Evolutionary conservation across 1,140 invertebrate genomes (phyloP).

Genomic region (Asbolus verrucosus): DNA sequence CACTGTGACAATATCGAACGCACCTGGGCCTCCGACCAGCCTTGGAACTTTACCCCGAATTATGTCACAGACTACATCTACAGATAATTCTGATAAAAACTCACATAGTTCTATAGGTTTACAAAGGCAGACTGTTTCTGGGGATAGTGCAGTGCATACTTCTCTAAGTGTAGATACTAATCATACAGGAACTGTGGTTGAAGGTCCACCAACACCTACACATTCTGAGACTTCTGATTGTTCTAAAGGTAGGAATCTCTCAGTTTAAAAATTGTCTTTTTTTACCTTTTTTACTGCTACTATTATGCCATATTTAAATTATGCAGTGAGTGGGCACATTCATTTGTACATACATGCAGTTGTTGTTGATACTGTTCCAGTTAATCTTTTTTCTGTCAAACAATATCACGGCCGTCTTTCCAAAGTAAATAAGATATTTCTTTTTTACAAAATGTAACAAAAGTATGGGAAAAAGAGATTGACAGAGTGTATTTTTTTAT

Average conservation of each 20-base stretch:
- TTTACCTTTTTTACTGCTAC: no score
- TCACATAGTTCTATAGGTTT: slow-evolving; percentile 65
- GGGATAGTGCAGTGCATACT: slow-evolving; percentile 58
- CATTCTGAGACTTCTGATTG: slow-evolving; percentile 78
- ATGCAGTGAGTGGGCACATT: no score
- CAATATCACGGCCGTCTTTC: no score
- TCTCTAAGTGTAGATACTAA: slow-evolving; percentile 71
- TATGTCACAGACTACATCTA: slow-evolving; percentile 51
- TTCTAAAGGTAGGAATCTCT: slow-evolving; percentile 65
- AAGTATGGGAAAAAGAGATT: no score
- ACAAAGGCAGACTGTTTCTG: slow-evolving; percentile 65
- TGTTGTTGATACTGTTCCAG: no score
- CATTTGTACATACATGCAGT: no score
- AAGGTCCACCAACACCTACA: slow-evolving; percentile 77
- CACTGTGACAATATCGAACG: slow-evolving; percentile 66
- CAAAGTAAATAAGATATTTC: no score
- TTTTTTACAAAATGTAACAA: no score
- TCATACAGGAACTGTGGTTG: slow-evolving; percentile 64
- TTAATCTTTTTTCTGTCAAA: no score
- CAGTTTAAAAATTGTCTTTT: no score
- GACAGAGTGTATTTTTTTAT: no score
- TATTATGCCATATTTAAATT: no score
- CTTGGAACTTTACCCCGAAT: slow-evolving; percentile 59
- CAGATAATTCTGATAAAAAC: slow-evolving; percentile 64
- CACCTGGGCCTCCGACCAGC: slow-evolving; percentile 67